Conservation (phyloP, 2,113 vertebrate genomes). For the Illadopsis cleaveri region DNA sequence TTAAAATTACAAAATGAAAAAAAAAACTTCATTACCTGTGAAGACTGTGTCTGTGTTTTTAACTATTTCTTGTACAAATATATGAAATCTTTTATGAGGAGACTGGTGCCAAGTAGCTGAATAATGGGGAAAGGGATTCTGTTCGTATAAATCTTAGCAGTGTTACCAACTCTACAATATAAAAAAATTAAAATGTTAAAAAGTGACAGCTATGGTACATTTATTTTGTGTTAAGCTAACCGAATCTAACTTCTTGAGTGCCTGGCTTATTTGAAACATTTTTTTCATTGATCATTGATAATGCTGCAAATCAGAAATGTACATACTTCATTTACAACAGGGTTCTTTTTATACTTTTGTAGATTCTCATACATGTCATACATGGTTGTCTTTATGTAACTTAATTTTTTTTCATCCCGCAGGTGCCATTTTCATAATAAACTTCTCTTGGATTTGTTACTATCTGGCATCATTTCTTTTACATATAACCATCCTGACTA, state of each 20-base stretch:
- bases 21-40: constrained; percentile 98
- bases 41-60: constrained; percentile 99
- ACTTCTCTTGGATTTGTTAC: constrained; percentile 97
- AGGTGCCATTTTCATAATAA: constrained; percentile 99
- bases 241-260: constrained; percentile 98
- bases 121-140: constrained; percentile 94
- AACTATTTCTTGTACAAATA: constrained; percentile 99
- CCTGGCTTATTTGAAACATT: constrained; percentile 92
- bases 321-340: constrained; percentile 99
- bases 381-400: constrained; percentile 98
- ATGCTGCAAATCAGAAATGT: constrained; percentile 98
- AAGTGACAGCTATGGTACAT: constrained; percentile 97
- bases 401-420: constrained; percentile 95
- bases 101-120: constrained; percentile 98
- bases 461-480: constrained; percentile 96
- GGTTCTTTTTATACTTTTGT: constrained; percentile 98
- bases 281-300: constrained; percentile 96
- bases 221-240: constrained; percentile 97
- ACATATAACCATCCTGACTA: constrained; percentile 88
- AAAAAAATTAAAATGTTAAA: constrained; percentile 99
- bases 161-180: constrained; percentile 98
- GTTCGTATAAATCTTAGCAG: constrained; percentile 99
- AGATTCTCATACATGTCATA: constrained; percentile 96
- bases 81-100: constrained; percentile 99
- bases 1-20: constrained; percentile 97